A percentile compares a stretch with the other conserved stretches of the same genome.
Conservation (phyloP, 1,140 invertebrate species). For the Hirudo medicinalis region DNA sequence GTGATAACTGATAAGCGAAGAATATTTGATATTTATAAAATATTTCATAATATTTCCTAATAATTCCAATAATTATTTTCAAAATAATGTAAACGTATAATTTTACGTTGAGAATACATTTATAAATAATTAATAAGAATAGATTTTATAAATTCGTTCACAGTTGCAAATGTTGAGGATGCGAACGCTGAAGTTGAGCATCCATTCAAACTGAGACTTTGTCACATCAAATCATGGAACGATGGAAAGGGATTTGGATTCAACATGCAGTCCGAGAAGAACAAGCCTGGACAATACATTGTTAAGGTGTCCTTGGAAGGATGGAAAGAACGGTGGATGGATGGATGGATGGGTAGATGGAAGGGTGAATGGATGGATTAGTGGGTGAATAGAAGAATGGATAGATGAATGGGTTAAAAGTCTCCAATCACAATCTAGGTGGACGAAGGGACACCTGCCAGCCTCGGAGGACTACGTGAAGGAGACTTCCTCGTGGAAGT, state of each 20-base stretch:
- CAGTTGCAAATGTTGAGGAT: neutral
- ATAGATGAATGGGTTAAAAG: neutral
- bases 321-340: neutral
- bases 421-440: conserved; percentile 42
- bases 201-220: conserved; percentile 22
- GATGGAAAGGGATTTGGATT: conserved; percentile 91
- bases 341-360: too few species aligned
- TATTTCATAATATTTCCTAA: too few species aligned
- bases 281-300: conserved; percentile 78
- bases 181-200: neutral
- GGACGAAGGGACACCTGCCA: conserved; percentile 73
- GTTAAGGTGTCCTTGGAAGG: conserved; percentile 49
- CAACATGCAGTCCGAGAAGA: conserved; percentile 84
- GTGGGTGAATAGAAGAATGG: too few species aligned
- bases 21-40: too few species aligned
- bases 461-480: conserved; percentile 65
- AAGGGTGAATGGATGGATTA: too few species aligned
- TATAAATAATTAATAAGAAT: too few species aligned
- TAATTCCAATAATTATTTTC: too few species aligned
- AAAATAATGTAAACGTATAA: too few species aligned
- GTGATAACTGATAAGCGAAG: too few species aligned
- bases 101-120: too few species aligned
- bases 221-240: conserved; percentile 52
- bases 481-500: conserved; percentile 52
- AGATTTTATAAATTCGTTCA: too few species aligned